Conservation (phyloP, 2,888 invertebrate genomes). For the Philopedon plagiatum region DNA sequence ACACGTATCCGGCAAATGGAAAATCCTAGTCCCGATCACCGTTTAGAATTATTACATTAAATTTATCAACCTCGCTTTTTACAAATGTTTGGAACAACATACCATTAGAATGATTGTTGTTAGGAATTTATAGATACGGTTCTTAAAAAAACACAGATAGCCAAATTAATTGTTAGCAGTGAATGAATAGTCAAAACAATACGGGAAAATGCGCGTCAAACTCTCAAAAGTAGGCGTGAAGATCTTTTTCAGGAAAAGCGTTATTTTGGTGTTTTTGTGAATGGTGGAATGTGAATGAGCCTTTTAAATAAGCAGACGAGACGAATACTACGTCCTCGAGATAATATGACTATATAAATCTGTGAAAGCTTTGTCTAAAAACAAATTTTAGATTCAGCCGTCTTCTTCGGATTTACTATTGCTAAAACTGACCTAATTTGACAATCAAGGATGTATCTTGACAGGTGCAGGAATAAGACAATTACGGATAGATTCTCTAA, state of each 20-base stretch:
- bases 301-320: too few relatives aligned
- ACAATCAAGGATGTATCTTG: too few relatives aligned
- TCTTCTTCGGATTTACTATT: too few relatives aligned
- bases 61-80: background rate
- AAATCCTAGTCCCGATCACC: background rate
- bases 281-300: background rate
- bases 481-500: too few relatives aligned
- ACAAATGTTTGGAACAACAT: slow-evolving; percentile 5
- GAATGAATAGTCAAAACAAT: slow-evolving; percentile 8
- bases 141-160: background rate
- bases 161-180: background rate
- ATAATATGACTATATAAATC: too few relatives aligned
- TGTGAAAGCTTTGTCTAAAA: too few relatives aligned
- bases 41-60: background rate
- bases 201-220: background rate
- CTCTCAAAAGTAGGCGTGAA: background rate
- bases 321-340: too few relatives aligned
- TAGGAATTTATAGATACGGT: background rate
- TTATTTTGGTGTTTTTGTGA: background rate
- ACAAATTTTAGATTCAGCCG: too few relatives aligned
- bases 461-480: too few relatives aligned
- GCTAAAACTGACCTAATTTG: too few relatives aligned
- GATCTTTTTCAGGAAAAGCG: background rate
- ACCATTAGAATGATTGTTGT: background rate
- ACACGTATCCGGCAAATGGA: background rate